Evolutionary conservation across 2,888 invertebrate species (phyloP), one percentile per base, ranked within the genome.

Genomic region (Cyaniris semiargus): DNA sequence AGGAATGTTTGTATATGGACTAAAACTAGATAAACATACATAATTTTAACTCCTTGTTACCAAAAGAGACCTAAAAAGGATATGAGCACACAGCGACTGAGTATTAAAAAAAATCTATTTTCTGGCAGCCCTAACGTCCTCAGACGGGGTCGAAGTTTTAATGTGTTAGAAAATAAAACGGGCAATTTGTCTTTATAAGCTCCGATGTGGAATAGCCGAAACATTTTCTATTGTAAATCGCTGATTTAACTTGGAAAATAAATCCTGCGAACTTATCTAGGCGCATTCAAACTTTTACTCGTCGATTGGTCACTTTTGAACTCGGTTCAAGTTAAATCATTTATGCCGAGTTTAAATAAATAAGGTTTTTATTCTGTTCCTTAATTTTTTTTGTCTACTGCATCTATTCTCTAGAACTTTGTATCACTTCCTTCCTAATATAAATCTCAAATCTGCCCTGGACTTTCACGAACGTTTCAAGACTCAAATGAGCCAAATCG

Each of bases 101-200:
- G 10, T 44, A 10, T 44, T 44, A 8, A 38, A 44, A 44, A 10
- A 44, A 44, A n/a, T n/a, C 44, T 44, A 44, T 44, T 66, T 66
- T 66, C 23, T 21, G 66, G 27, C 10, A 66, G 18, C 66, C 66
- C 66, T 66, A 66, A 27, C 27, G 44, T 66, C 66, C 15, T 15
- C 66, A 66, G 66, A 15, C 66, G 66, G 27, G 23, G 66, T 13
- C 66, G 66, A 74, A 74, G 74, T 74, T 74, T 79, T 83, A 83
- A 82, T 82, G 81, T 80, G 81, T 80, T 77, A 81, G 78, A 77
- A 74, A 74, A 74, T 76, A 78, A 79, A 90, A 90, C 87, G 86
- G 85, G 81, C 87, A 86, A 88, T 92, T 90, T 90, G 87, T 90
- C 89, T 90, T 89, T 88, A 89, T 88, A 88, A 84, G 83, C 84